Evolutionary conservation across 2,888 invertebrate genomes (phyloP).

Genomic region (Orthosia cruda): DNA sequence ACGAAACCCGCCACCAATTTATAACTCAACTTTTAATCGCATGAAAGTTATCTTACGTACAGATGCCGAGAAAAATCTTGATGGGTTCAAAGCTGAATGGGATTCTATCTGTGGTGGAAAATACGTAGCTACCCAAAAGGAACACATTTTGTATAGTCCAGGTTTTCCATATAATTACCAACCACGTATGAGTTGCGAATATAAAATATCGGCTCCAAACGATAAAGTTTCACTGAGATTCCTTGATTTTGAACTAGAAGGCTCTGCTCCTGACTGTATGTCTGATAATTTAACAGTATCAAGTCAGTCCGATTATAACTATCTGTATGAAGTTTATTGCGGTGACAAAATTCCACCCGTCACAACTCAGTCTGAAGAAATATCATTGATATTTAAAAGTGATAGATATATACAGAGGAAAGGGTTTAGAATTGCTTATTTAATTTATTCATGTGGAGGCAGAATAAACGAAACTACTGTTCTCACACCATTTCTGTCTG

Average conservation of each 20-base stretch:
- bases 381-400: slow-evolving; percentile 91
- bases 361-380: slow-evolving; percentile 74
- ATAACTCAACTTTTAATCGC: slow-evolving; percentile 93
- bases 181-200: slow-evolving; percentile 92
- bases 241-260: slow-evolving; percentile 91
- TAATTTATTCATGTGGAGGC: slow-evolving; percentile 94
- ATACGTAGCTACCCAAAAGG: slow-evolving; percentile 89
- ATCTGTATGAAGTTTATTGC: slow-evolving; percentile 74
- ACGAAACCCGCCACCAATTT: slow-evolving; percentile 90
- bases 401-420: slow-evolving; percentile 90
- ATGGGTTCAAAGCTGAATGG: slow-evolving; percentile 95
- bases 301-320: slow-evolving; percentile 63
- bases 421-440: slow-evolving; percentile 93
- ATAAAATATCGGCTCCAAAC: slow-evolving; percentile 91
- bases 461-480: slow-evolving; percentile 92
- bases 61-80: slow-evolving; percentile 93
- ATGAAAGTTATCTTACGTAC: slow-evolving; percentile 95
- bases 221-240: slow-evolving; percentile 91
- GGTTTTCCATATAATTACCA: slow-evolving; percentile 94
- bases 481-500: slow-evolving; percentile 89
- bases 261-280: slow-evolving; percentile 80
- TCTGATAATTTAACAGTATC: slow-evolving; percentile 92
- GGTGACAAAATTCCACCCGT: slow-evolving; percentile 83
- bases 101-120: slow-evolving; percentile 94
- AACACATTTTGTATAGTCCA: slow-evolving; percentile 93